Evolutionary conservation across 2,888 invertebrate genomes (phyloP).

Genomic region (Ectemnius cavifrons): DNA sequence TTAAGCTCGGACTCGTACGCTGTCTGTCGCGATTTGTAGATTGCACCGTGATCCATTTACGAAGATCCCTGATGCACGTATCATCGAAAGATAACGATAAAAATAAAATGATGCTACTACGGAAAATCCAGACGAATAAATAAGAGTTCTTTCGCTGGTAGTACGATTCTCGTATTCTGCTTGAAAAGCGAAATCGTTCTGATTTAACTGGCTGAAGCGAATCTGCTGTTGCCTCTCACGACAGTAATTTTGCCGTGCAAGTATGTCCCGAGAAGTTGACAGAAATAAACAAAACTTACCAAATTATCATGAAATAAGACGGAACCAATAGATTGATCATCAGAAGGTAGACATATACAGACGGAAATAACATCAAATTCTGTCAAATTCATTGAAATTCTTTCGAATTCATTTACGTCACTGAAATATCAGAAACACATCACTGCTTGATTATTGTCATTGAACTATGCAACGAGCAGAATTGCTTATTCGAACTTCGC

Average conservation of each 20-base stretch:
- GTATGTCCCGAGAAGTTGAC: background rate
- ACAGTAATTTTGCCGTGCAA: constrained; percentile 33
- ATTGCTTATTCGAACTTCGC: constrained; percentile 41
- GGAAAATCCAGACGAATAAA: constrained; percentile 18
- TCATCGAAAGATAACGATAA: background rate
- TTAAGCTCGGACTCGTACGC: constrained; percentile 37
- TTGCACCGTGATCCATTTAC: background rate
- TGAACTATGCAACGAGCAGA: constrained; percentile 55
- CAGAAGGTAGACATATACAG: constrained; percentile 20
- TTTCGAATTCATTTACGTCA: constrained; percentile 27
- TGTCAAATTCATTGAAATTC: constrained; percentile 23
- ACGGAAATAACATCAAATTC: constrained; percentile 19
- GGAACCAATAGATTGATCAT: constrained; percentile 14
- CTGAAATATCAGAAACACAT: constrained; percentile 40
- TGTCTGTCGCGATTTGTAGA: background rate
- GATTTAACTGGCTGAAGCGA: constrained; percentile 36
- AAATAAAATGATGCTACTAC: constrained; percentile 18
- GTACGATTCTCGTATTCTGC: too few species aligned
- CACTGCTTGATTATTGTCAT: constrained; percentile 53
- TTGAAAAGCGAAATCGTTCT: background rate
- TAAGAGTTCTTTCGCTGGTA: constrained; percentile 14
- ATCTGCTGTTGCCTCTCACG: constrained; percentile 44
- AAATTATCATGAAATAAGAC: background rate
- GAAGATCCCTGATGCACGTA: constrained; percentile 4
- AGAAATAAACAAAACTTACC: background rate